Evolutionary conservation across 2,888 invertebrate species (phyloP).

Genomic region (Metallyticus violacea): DNA sequence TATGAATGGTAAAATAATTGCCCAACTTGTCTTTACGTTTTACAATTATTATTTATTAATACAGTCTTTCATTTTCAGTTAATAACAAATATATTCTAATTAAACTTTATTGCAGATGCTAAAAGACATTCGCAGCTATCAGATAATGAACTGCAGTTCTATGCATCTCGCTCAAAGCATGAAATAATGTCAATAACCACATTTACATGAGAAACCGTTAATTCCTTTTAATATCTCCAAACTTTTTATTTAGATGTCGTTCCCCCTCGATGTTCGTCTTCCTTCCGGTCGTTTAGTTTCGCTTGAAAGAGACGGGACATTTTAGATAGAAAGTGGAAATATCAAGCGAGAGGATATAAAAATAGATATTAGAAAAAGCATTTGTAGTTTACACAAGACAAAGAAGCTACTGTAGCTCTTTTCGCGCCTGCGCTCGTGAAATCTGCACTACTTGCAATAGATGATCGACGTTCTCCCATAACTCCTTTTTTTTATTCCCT

Average conservation of each 20-base stretch:
- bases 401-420: neutral
- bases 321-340: neutral
- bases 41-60: no score
- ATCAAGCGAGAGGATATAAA: neutral
- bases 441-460: neutral
- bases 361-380: neutral
- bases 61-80: no score
- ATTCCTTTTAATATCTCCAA: neutral
- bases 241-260: neutral
- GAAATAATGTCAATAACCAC: neutral
- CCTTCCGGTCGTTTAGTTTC: neutral
- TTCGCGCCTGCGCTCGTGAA: no score
- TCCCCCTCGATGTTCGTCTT: neutral
- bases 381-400: neutral
- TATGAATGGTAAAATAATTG: no score
- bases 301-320: neutral
- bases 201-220: neutral
- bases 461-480: neutral
- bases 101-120: no score
- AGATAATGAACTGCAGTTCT: no score
- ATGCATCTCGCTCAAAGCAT: neutral
- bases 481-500: no score
- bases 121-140: no score
- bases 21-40: no score
- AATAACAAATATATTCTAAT: no score